phyloP scores from a whole-genome alignment of 2,888 invertebrate genomes.

The Schizotus pectinicornis region DNA sequence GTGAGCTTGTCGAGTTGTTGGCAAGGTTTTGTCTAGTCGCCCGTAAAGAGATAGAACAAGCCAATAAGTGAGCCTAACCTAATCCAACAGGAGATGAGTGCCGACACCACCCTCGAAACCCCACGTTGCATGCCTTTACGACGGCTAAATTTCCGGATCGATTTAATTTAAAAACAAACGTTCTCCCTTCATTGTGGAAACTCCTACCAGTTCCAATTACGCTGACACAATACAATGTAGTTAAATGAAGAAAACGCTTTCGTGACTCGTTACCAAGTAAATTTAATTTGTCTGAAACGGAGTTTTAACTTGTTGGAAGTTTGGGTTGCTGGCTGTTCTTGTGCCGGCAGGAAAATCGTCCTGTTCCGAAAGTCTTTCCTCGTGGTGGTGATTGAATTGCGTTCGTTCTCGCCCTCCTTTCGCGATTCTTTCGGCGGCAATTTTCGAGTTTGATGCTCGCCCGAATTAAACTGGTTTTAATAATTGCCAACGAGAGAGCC shows the following conservation, averaged over 20 bases:
- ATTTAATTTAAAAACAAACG: slow-evolving; percentile 3
- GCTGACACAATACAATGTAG: slow-evolving; percentile 38
- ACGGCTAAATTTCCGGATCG: neutral
- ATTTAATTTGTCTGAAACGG: slow-evolving; percentile 43
- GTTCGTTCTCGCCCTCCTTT: too few species aligned
- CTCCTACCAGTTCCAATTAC: slow-evolving; percentile 34
- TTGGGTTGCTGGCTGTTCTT: too few species aligned
- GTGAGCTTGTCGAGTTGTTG: too few species aligned
- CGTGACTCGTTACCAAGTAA: slow-evolving; percentile 38
- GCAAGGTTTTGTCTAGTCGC: too few species aligned
- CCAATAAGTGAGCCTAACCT: too few species aligned
- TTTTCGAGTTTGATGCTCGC: slow-evolving; percentile 4
- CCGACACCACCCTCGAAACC: too few species aligned
- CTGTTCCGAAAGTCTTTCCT: neutral
- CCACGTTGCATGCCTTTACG: too few species aligned
- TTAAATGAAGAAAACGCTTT: slow-evolving; percentile 40
- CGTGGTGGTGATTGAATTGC: too few species aligned
- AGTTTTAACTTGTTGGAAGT: slow-evolving; percentile 40
- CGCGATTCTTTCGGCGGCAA: slow-evolving; percentile 4
- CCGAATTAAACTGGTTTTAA: slow-evolving; percentile 29
- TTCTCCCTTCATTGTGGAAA: neutral
- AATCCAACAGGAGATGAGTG: too few species aligned
- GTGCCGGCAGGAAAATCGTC: slow-evolving; percentile 19
- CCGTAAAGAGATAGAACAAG: too few species aligned
- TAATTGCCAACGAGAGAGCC: slow-evolving; percentile 16